phyloP scores from a whole-genome alignment of 2,113 vertebrate species.

The Perca fluviatilis region DNA sequence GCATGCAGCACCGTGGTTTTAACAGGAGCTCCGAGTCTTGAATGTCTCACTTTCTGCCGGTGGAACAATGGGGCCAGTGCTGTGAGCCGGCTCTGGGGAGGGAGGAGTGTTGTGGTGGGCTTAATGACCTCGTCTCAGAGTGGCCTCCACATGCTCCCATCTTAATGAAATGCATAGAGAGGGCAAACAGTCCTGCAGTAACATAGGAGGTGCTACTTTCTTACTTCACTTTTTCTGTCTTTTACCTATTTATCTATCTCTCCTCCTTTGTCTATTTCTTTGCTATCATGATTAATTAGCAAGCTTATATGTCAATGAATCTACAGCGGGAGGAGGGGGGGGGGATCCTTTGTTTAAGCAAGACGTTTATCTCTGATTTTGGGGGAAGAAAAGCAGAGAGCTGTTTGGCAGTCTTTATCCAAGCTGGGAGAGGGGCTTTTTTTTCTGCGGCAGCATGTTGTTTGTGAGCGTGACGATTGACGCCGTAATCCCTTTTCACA shows the following conservation, averaged over 20 bases:
- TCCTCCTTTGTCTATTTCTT: constrained; percentile 50
- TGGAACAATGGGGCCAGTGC: constrained; percentile 69
- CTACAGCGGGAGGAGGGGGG: constrained; percentile 43
- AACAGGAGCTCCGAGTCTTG: constrained; percentile 61
- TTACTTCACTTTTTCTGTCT: constrained; percentile 48
- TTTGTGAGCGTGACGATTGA: constrained; percentile 81
- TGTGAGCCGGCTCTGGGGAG: constrained; percentile 62
- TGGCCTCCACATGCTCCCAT: constrained; percentile 67
- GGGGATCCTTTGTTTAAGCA: constrained; percentile 71
- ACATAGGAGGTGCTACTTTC: constrained; percentile 75
- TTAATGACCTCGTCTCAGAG: constrained; percentile 78
- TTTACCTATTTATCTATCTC: constrained; percentile 32
- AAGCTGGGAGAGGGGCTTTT: constrained; percentile 68
- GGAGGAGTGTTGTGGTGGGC: constrained; percentile 74
- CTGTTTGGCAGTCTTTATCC: constrained; percentile 76
- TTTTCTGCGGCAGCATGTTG: constrained; percentile 75
- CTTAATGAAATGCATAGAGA: constrained; percentile 77
- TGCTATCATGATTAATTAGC: constrained; percentile 76
- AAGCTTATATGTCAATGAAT: constrained; percentile 75
- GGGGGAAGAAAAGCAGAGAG: constrained; percentile 59
- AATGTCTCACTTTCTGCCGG: constrained; percentile 76
- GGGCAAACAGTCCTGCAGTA: constrained; percentile 77
- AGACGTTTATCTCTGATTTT: constrained; percentile 73
- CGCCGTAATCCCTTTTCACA: constrained; percentile 86
- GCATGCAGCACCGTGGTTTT: constrained; percentile 22